Evolutionary conservation across 1,140 invertebrate species (phyloP), one percentile per base, ranked within the genome.

Genomic region (Psilanteris sp.): DNA sequence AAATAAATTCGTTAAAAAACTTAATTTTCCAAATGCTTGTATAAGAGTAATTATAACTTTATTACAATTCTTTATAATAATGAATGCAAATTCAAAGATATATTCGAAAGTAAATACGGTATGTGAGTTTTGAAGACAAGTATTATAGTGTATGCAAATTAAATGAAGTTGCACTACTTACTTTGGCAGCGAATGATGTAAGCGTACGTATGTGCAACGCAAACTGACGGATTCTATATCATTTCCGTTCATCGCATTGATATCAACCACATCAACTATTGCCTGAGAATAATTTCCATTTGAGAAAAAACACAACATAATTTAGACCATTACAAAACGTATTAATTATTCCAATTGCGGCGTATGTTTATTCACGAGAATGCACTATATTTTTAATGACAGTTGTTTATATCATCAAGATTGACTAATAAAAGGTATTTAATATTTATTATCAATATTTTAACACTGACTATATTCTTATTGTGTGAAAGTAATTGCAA

Each of bases 101-200:
- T 26, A 26, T 39, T 39, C 36, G 50, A 55, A 39, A 41, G 50
- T 41, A 55, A 55, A 41, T n/a, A n/a, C n/a, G n/a, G n/a, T n/a
- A n/a, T n/a, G 24, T 31, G 50, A 34, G 26, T 41, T 29, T 13
- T 4, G 14, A n/a, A n/a, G 15, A 13, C 34, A 32, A 10, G 34
- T 22, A 27, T 39, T 57, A 43, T 9, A n/a, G n/a, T n/a, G 36
- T 31, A 54, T 54, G 39, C 31, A 66, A 37, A 66, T 54, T 44
- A 32, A 66, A 54, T 54, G 31, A 29, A 66, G 61, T 66, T 66
- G 48, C 61, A 39, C 57, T 39, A 39, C 57, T 61, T 36, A 31
- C 24, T 48, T 52, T 20, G 20, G 34, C 44, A 6, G 14, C 14
- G n/a, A 52, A 68, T 39, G 66, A 44, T 59, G 48, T 27, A 0